A percentile compares a stretch with the other conserved stretches of the same genome.
These are phyloP conservation scores for Apotomis turbidana DNA, from an alignment of 2,888 invertebrate genomes.

Conservation along the genomic window DNA sequence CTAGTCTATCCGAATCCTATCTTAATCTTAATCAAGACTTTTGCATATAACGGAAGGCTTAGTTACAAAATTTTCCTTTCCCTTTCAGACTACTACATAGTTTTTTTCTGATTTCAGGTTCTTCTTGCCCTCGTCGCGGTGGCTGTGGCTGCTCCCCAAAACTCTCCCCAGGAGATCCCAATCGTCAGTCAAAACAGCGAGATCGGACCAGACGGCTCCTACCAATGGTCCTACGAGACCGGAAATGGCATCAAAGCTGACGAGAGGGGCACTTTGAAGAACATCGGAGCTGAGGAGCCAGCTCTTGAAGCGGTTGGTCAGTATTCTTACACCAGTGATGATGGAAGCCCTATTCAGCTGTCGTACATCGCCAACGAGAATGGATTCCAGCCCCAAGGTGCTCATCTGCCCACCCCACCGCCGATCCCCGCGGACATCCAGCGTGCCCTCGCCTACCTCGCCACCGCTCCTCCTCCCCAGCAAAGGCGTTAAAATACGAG, in stretches of 20 bases:
- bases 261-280: constrained; percentile 82
- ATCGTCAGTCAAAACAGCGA: constrained; percentile 83
- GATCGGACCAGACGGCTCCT: constrained; percentile 85
- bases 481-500: constrained; percentile 51
- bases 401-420: constrained; percentile 86
- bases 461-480: constrained; percentile 84
- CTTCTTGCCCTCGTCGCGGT: constrained; percentile 68
- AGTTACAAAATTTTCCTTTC: too few species aligned
- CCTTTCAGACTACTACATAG: too few species aligned
- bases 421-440: constrained; percentile 88
- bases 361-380: constrained; percentile 88
- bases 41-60: too few species aligned
- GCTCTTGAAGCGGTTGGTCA: constrained; percentile 84
- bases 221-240: constrained; percentile 84
- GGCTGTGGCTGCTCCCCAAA: constrained; percentile 71
- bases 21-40: too few species aligned
- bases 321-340: constrained; percentile 86
- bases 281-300: constrained; percentile 80
- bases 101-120: constrained; percentile 61
- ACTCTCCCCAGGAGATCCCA: constrained; percentile 61
- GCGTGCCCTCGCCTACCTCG: constrained; percentile 86
- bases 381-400: constrained; percentile 86
- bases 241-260: constrained; percentile 85
- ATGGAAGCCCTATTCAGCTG: constrained; percentile 84
- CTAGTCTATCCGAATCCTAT: too few species aligned